These are phyloP conservation scores for Laterallus jamaicensis DNA, from an alignment of 2,113 vertebrate species.

Conservation along the genomic window DNA sequence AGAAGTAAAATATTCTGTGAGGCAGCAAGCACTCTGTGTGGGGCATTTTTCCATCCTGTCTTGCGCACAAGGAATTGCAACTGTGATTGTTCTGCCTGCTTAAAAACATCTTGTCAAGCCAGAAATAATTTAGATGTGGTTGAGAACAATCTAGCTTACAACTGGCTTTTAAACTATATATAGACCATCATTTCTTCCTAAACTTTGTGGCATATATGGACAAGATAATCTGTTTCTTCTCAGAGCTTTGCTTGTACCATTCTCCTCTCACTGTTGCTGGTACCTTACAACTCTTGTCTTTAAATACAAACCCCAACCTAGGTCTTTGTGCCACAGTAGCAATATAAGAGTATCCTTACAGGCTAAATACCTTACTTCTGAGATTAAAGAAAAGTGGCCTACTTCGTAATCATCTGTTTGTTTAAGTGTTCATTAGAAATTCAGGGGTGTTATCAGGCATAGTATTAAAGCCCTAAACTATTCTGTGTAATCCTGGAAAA, in stretches of 20 bases:
- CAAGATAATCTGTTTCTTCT: neutral
- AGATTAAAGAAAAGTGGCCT: neutral
- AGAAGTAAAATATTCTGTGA: neutral
- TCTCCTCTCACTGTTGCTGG: neutral
- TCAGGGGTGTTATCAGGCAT: neutral
- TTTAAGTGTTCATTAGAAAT: neutral
- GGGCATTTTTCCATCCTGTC: neutral
- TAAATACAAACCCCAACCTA: neutral
- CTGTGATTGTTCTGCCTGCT: conserved; percentile 5
- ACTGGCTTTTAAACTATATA: neutral
- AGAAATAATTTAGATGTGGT: neutral
- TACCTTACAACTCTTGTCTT: neutral
- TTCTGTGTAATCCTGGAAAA: neutral
- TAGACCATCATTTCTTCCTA: neutral
- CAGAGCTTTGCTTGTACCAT: neutral
- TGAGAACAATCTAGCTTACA: neutral
- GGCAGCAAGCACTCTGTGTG: neutral
- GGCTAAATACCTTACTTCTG: neutral
- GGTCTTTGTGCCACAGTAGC: neutral
- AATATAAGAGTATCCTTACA: neutral
- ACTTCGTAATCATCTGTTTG: neutral
- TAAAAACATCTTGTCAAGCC: neutral
- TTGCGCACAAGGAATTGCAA: neutral
- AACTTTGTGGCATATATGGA: neutral
- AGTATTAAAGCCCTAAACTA: neutral